Evolutionary conservation across 2,888 invertebrate species (phyloP).

Genomic region (Melolontha melolontha): DNA sequence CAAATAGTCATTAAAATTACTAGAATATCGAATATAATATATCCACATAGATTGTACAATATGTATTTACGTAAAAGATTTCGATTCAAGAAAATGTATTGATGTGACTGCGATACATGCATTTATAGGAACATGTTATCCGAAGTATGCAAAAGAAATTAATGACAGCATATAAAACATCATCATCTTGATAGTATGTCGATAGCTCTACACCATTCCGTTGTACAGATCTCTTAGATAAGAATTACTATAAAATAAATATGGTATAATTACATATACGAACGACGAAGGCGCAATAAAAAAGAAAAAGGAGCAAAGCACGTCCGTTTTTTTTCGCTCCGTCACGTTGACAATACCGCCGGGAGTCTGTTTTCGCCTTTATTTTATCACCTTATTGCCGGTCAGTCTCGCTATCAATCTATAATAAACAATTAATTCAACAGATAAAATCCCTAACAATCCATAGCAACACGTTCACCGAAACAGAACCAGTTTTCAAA

Average conservation of each 20-base stretch:
- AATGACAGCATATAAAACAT: constrained; percentile 14
- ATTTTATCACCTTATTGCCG: constrained; percentile 31
- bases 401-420: constrained; percentile 18
- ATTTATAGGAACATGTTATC: too few species aligned
- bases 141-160: constrained; percentile 15
- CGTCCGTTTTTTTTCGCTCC: constrained; percentile 5
- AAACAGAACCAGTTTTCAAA: constrained; percentile 21
- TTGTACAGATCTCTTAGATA: constrained; percentile 16
- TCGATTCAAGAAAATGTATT: too few species aligned
- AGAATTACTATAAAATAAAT: constrained; percentile 32
- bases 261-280: constrained; percentile 24
- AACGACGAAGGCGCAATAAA: constrained; percentile 1
- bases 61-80: too few species aligned
- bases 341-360: constrained; percentile 24
- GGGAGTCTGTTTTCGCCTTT: constrained; percentile 10
- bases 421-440: constrained; percentile 32
- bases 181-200: constrained; percentile 14
- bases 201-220: constrained; percentile 6
- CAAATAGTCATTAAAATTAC: too few species aligned
- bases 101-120: too few species aligned
- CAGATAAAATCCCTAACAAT: constrained; percentile 27
- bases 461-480: constrained; percentile 5
- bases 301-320: neutral
- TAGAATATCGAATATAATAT: too few species aligned
- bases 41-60: too few species aligned